Percentiles rank a stretch among this genome's conserved stretches.
phyloP scores from a whole-genome alignment of 2,888 invertebrate genomes.

The Anagyrus pseudococci region DNA sequence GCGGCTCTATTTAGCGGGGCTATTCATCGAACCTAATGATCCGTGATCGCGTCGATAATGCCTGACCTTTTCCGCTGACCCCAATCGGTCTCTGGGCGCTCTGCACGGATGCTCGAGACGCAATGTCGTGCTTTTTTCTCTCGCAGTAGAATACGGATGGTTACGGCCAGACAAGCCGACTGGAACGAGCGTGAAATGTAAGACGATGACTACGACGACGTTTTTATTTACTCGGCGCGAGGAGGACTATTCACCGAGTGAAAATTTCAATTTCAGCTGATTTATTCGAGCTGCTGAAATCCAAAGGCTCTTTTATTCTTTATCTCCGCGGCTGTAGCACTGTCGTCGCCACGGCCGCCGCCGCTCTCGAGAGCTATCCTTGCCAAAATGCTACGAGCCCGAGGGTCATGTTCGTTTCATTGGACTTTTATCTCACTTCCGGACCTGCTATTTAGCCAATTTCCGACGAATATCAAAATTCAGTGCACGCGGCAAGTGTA shows the following conservation, averaged over 20 bases:
- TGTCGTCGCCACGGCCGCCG: no score
- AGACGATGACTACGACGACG: not conserved
- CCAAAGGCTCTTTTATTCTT: conserved; percentile 23
- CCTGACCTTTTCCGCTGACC: conserved; percentile 15
- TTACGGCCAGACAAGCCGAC: no score
- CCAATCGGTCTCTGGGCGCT: not conserved
- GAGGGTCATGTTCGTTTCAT: conserved; percentile 41
- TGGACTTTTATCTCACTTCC: conserved; percentile 33
- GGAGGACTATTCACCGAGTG: not conserved
- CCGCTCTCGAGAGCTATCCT: conserved; percentile 28
- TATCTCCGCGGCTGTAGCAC: conserved; percentile 14
- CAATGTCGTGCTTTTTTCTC: no score
- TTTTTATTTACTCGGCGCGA: conserved; percentile 7
- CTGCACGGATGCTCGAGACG: not conserved
- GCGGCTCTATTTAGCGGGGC: no score
- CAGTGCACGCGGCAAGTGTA: conserved; percentile 12
- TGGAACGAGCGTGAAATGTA: no score
- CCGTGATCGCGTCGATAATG: conserved; percentile 48
- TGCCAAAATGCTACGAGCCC: conserved; percentile 42
- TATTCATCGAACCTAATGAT: conserved; percentile 49
- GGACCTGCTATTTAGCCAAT: conserved; percentile 33
- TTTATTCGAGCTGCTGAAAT: conserved; percentile 31
- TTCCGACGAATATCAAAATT: conserved; percentile 23
- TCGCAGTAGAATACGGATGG: no score
- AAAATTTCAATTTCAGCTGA: conserved; percentile 14